Evolutionary conservation across 2,888 invertebrate genomes (phyloP), one percentile per base, ranked within the genome.

Genomic region (Drosophila bunnanda): DNA sequence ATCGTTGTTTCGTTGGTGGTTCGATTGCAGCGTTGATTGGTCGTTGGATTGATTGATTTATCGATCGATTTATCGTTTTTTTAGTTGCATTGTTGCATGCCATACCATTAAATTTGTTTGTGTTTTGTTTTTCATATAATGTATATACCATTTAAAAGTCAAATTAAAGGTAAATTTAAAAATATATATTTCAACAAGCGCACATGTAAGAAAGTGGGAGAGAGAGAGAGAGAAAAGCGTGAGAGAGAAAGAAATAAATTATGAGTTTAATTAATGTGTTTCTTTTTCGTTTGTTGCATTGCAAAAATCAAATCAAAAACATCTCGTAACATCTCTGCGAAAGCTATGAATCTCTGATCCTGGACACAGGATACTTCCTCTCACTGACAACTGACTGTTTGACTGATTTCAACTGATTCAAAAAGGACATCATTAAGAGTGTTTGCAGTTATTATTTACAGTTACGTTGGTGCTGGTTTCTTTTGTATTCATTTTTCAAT

Each of bases 121-220:
- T 74, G 70, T 73, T 69, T 69, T 55, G 54, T 52, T 57, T 60
- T 32, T 60, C 17, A 43, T 41, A 17, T 17, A 55, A 25, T 68
- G 58, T 39, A 73, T 50, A 80, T 74, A 79, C 73, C 77, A 77
- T 46, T 28, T 28, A 46, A 54, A 59, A 44, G 25, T 64, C 62
- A 62, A 46, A 39, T 65, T 39, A 65, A 67, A 65, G 66, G 34
- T 39, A 64, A 64, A 55, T 64, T 43, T 68, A 48, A 59, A 50
- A 71, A 48, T 46, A 66, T 25, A 25, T 69, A 30, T 71, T 76
- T 71, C 75, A 83, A 86, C 83, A 83, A 83, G 83, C 85, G 82
- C 82, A 85, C 82, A 82, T 82, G 82, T 82, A 84, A 75, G 55
- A 75, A 71, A 64, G 50, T 72, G 46, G 65, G 43, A 70, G 58